phyloP scores from a whole-genome alignment of 2,113 vertebrate species.

The Coptodon bakossiorum region DNA sequence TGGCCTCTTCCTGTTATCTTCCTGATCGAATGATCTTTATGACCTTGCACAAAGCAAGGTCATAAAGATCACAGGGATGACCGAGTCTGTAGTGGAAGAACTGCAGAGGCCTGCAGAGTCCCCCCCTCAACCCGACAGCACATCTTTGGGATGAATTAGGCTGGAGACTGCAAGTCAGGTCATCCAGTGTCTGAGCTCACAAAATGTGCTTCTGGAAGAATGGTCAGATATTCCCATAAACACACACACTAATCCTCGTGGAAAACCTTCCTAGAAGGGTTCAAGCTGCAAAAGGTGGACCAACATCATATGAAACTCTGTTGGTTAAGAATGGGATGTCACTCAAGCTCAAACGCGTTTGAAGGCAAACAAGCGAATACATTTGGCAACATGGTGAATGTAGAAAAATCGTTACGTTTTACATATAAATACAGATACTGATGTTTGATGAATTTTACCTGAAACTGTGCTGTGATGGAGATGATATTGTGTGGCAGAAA shows the following conservation, averaged over 20 bases:
- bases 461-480: neutral
- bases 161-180: neutral
- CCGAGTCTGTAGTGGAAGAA: neutral
- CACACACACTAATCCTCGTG: neutral
- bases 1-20: neutral
- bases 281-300: neutral
- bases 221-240: neutral
- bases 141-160: neutral
- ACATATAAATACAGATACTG: neutral
- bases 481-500: neutral
- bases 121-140: neutral
- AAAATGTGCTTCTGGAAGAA: neutral
- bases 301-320: neutral
- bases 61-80: neutral
- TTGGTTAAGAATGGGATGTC: neutral
- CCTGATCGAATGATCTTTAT: no score
- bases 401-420: neutral
- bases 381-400: neutral
- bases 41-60: neutral
- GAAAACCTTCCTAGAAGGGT: neutral
- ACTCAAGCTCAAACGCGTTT: neutral
- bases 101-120: neutral
- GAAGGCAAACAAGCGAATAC: neutral
- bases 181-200: neutral
- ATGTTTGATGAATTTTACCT: neutral